Percentiles rank a stretch among this genome's conserved stretches.
phyloP scores from a whole-genome alignment of 2,888 invertebrate species.

The Acleris laterana region DNA sequence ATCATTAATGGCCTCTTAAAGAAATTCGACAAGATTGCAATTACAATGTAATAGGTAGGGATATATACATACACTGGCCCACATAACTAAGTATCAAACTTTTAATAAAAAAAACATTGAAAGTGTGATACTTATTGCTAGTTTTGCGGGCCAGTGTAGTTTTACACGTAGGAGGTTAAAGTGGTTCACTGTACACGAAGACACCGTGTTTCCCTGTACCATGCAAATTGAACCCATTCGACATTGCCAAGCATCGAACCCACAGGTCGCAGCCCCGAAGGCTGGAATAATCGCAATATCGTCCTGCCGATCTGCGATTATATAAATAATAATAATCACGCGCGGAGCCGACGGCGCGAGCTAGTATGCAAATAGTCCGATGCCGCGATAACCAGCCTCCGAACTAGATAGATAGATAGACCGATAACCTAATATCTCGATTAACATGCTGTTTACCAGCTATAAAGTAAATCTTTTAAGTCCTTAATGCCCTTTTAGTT shows the following conservation, averaged over 20 bases:
- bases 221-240: conserved; percentile 24
- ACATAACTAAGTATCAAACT: too few relatives aligned
- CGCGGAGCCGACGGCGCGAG: conserved; percentile 29
- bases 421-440: conserved; percentile 35
- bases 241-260: conserved; percentile 30
- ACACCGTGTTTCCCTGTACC: neutral
- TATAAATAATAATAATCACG: conserved; percentile 38
- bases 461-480: conserved; percentile 16
- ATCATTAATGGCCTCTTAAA: too few relatives aligned
- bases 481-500: neutral
- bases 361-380: conserved; percentile 36
- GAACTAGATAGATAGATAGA: conserved; percentile 32
- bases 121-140: too few relatives aligned
- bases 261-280: conserved; percentile 27
- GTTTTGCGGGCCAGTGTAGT: too few relatives aligned
- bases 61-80: too few relatives aligned
- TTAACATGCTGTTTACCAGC: conserved; percentile 34
- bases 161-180: too few relatives aligned
- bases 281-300: conserved; percentile 29
- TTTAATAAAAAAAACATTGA: too few relatives aligned
- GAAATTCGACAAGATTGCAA: too few relatives aligned
- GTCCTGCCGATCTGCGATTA: conserved; percentile 27
- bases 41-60: too few relatives aligned
- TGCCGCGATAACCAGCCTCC: conserved; percentile 28
- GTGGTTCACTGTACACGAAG: too few relatives aligned